These are phyloP conservation scores for Drosophila nannoptera DNA, from an alignment of 1,140 invertebrate species.

Conservation along the genomic window DNA sequence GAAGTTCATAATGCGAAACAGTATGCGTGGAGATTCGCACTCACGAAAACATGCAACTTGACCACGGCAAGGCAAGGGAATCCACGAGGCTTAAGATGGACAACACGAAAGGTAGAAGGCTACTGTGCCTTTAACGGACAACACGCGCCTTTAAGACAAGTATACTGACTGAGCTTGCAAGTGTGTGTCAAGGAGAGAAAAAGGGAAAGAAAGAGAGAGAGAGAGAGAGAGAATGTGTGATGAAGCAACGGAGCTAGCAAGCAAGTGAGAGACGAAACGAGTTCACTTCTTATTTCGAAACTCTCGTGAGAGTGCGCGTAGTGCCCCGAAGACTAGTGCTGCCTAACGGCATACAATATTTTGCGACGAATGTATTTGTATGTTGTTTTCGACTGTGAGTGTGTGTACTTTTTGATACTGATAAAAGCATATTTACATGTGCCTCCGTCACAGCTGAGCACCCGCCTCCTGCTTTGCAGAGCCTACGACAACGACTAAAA, in stretches of 20 bases:
- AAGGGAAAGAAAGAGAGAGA: no score
- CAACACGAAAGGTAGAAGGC: neutral
- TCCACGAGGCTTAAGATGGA: neutral
- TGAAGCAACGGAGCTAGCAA: neutral
- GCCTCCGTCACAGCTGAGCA: conserved; percentile 18
- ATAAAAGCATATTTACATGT: conserved; percentile 70
- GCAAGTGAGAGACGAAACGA: conserved; percentile 32
- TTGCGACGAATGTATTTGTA: conserved; percentile 39
- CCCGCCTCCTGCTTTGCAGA: conserved; percentile 11
- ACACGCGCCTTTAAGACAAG: conserved; percentile 8
- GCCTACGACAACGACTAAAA: conserved; percentile 39
- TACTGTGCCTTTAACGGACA: conserved; percentile 19
- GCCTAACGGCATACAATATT: conserved; percentile 56
- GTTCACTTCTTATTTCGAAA: conserved; percentile 17
- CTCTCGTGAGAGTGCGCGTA: conserved; percentile 51
- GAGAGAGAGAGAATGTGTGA: no score
- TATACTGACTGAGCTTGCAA: neutral
- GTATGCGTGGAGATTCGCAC: conserved; percentile 52
- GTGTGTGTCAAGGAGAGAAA: neutral
- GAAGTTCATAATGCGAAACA: conserved; percentile 49
- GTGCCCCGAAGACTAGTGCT: conserved; percentile 52
- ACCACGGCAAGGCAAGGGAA: neutral
- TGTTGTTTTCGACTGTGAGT: neutral
- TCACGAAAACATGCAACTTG: conserved; percentile 24
- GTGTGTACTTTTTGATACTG: conserved; percentile 58